Base-by-base conservation (phyloP, 2,888 invertebrate genomes). In the Cheilosia soror region DNA sequence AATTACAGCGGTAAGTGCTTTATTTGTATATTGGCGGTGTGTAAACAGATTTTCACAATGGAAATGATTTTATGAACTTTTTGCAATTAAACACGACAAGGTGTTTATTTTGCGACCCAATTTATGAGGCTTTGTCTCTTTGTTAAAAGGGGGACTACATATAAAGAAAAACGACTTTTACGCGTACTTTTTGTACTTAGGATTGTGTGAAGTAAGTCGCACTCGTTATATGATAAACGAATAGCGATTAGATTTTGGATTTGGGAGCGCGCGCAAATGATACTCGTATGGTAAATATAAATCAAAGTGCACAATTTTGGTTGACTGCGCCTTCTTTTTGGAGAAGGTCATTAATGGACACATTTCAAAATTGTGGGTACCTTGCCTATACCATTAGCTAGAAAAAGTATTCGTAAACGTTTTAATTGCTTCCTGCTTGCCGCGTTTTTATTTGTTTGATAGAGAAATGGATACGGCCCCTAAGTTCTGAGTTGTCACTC, bases 1-100 rank as follows among this genome's bases (percentile, higher is more conserved):
- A 96, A 92, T 91, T 97, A 42, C 94, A 94, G 90, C 94, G 94
- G 96, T 96, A 93, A 90, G 91, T 88, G 71, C 29, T 20, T 75
- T 76, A 37, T n/a, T 2, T 40, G 29, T 6, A 11, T 11, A 60
- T 40, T 40, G 20, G 37, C 4, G 15, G 49, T 20, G 33, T 9
- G 20, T 15, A 58, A 71, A 37, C 20, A 37, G 27, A 49, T 62
- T 47, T 49, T 15, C 13, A 6, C 13, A 44, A 11, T 49, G 6
- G 49, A 42, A 44, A 57, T 9, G 40, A 53, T 33, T 37, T 57
- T 31, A 9, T 15, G 9, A 20, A 51, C 11, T 51, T 27, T 37
- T n/a, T 20, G 37, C 11, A 51, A 60, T 60, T 49, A 37, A 47
- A 27, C 20, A 11, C 44, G 11, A 2, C 7, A 7, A 31, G 5